Base-by-base conservation (phyloP, 2,888 invertebrate genomes). In the Drosophila mettleri region DNA sequence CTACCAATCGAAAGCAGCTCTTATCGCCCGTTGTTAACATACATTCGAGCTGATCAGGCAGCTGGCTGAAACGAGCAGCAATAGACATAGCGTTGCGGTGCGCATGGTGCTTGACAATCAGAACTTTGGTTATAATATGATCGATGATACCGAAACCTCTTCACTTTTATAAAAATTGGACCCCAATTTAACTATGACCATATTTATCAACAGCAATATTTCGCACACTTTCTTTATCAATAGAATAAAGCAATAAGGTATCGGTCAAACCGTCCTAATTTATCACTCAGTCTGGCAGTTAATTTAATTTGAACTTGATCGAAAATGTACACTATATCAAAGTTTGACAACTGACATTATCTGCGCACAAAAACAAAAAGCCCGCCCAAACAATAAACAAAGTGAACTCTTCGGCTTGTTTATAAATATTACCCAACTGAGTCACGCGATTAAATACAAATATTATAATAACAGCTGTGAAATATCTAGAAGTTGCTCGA, bases 21-120 rank as follows among this genome's bases (percentile, higher is more conserved):
- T 24, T 43, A 31, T 43, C 38, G n/a, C 16, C 8, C 12, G 4
- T n/a, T 38, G 18, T 16, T 34, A 49, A 74, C 84, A 83, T 64
- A 86, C 86, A 34, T 58, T 61, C 22, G 45, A 36, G 80, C 55
- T 46, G 31, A 80, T 69, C 45, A 86, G 55, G 61, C 73, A 86
- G 65, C 80, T 59, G 61, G 61, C 81, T 2, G 68, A 48, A 6
- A 64, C 61, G 57, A 63, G 16, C 29, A 81, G 55, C 63, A 86
- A 33, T 2, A 81, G 66, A 36, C 78, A 80, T 18, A 81, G 43
- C 5, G 64, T 73, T 36, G 66, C 57, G 18, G 55, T 55, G 68
- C 59, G 86, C 80, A 80, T 80, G 45, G 66, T 79, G 62, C 33
- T 52, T 43, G 20, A 36, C 53, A 54, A 51, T 66, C 39, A 36